Base-by-base conservation (phyloP, 1,140 invertebrate species). In the Danaus plexippus region DNA sequence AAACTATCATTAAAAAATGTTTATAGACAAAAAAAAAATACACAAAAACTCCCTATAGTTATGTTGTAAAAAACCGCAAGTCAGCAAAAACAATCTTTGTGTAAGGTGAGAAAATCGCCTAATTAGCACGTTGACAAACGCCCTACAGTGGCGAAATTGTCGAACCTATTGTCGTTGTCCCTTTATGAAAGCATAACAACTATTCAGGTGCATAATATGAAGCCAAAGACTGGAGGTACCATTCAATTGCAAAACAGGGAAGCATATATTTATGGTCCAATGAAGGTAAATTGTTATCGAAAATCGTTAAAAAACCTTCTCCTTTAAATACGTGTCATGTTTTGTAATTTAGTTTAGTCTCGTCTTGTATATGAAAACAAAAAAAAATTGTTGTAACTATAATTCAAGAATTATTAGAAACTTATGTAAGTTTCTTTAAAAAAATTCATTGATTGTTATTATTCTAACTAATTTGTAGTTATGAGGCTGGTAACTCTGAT, bases 81-180 rank as follows among this genome's bases (percentile, higher is more conserved):
- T 54, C 22, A 56, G 63, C 66, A 73, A 74, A 77, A 77, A 73
- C 65, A 69, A 69, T 66, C 67, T 75, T 73, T 69, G 68, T 59
- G 52, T 61, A 74, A 85, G 83, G 83, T 87, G 83, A 85, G 83
- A 87, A 87, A 85, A 80, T 80, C 71, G 63, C 60, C 65, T 85
- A 85, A 87, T 87, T 85, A 83, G 66, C 75, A 77, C 74, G 54
- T 77, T 52, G 59, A 57, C 47, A 52, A 59, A 64, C 73, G 73
- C 78, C 71, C 80, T 57, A 62, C 60, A 71, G 76, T 64, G 67
- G 67, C 71, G 52, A 67, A 63, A 69, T 69, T 66, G 71, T 63
- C 65, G 53, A 60, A 59, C 52, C 67, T 61, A 77, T 84, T 80
- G 78, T 77, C 61, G 57, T 41, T 54, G 54, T 43, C 63, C 57